Evolutionary conservation across 2,888 invertebrate species (phyloP).

Genomic region (Poecilus cupreus): DNA sequence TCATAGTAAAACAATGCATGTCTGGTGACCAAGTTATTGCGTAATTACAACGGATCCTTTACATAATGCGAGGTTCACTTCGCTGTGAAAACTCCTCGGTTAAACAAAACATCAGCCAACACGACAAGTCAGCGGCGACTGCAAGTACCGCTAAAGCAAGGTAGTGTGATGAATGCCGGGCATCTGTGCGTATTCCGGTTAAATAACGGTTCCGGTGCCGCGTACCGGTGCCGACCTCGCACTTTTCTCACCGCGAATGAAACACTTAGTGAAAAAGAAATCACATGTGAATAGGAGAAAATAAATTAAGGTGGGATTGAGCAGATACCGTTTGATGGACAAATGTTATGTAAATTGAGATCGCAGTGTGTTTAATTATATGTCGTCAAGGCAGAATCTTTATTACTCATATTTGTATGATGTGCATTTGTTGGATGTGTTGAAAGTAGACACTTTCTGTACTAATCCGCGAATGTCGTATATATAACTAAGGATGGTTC

Average conservation of each 20-base stretch:
- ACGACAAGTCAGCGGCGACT: not conserved
- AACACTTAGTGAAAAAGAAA: slow-evolving; percentile 11
- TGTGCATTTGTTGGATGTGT: not conserved
- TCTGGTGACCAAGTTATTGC: slow-evolving; percentile 40
- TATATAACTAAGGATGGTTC: no score
- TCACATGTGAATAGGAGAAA: slow-evolving; percentile 2
- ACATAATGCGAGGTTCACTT: not conserved
- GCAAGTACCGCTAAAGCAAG: slow-evolving; percentile 35
- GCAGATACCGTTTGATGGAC: slow-evolving; percentile 3
- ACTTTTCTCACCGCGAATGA: slow-evolving; percentile 8
- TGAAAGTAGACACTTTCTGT: no score
- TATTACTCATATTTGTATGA: no score
- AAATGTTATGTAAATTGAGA: slow-evolving; percentile 24
- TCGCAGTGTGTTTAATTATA: not conserved
- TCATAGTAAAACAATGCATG: slow-evolving; percentile 4
- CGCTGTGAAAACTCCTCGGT: not conserved
- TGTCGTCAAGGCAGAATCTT: not conserved
- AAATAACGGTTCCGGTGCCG: slow-evolving; percentile 49
- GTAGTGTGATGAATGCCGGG: not conserved
- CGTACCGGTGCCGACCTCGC: not conserved
- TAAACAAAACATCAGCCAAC: slow-evolving; percentile 8
- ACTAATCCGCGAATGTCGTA: no score
- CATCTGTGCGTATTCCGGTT: slow-evolving; percentile 50
- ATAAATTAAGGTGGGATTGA: not conserved
- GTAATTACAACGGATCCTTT: not conserved